These are phyloP conservation scores for Mareca penelope DNA, from an alignment of 2,797 vertebrate genomes.

Conservation along the genomic window DNA sequence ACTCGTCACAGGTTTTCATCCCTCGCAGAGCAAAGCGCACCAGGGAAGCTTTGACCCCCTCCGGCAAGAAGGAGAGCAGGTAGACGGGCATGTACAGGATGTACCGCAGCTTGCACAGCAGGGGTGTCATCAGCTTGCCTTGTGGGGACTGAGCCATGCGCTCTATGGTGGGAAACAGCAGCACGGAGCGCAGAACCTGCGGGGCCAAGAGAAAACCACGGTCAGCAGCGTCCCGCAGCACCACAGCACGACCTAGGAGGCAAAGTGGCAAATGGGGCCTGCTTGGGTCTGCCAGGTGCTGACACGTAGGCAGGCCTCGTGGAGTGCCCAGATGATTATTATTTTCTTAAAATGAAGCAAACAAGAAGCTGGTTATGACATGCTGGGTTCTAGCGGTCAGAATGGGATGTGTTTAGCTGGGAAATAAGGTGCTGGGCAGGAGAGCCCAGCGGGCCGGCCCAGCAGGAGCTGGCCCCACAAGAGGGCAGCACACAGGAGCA, in stretches of 20 bases:
- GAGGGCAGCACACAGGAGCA: constrained; percentile 46
- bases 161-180: constrained; percentile 96
- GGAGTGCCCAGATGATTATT: too few relatives aligned
- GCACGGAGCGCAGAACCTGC: constrained; percentile 87
- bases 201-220: fast-evolving
- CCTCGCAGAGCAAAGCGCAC: constrained; percentile 74
- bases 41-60: constrained; percentile 79
- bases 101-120: constrained; percentile 89
- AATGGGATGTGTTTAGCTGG: background rate
- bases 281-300: background rate
- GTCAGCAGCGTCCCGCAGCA: background rate
- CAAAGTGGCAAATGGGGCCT: fast-evolving
- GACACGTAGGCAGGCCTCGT: background rate
- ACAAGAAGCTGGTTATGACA: background rate
- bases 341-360: fast-evolving
- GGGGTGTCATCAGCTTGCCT: constrained; percentile 89
- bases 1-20: constrained; percentile 70
- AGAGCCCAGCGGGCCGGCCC: background rate
- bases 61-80: constrained; percentile 88
- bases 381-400: background rate
- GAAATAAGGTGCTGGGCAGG: background rate
- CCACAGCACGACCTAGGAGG: background rate
- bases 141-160: constrained; percentile 89
- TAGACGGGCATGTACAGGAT: constrained; percentile 84
- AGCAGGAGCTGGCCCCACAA: constrained; percentile 24